Evolutionary conservation across 1,140 invertebrate species (phyloP).

Genomic region (Platorchestia sp.): DNA sequence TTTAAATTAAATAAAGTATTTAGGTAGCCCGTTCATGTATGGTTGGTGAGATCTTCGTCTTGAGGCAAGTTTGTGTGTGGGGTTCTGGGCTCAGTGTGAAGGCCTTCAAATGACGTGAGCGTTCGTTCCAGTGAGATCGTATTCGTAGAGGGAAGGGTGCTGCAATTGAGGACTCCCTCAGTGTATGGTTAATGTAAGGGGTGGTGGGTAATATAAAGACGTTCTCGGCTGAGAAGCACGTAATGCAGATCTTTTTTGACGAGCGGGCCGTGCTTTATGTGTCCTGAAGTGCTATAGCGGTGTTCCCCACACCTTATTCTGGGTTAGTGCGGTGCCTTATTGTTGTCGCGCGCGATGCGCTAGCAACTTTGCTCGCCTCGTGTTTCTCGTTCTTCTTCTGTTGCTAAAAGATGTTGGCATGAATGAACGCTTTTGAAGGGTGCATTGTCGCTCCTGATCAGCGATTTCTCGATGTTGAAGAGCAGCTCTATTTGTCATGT

Average conservation of each 20-base stretch:
- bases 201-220: not conserved
- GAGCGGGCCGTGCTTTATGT: not conserved
- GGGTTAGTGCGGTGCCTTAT: too few relatives aligned
- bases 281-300: not conserved
- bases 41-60: not conserved
- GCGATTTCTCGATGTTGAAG: not conserved
- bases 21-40: not conserved
- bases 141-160: not conserved
- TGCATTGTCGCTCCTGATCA: not conserved
- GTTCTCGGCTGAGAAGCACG: not conserved
- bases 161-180: not conserved
- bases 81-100: not conserved
- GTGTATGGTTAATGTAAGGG: too few relatives aligned
- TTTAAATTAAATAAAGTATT: not conserved
- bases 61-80: not conserved
- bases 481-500: not conserved
- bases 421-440: not conserved
- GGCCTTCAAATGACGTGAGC: not conserved
- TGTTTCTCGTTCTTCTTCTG: too few relatives aligned
- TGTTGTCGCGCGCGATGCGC: too few relatives aligned
- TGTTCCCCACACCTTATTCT: too few relatives aligned
- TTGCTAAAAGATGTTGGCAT: too few relatives aligned
- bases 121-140: not conserved
- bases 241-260: not conserved
- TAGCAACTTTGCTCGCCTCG: too few relatives aligned